Base-by-base conservation (phyloP, 2,888 invertebrate species). In the Cantharis lateralis region DNA sequence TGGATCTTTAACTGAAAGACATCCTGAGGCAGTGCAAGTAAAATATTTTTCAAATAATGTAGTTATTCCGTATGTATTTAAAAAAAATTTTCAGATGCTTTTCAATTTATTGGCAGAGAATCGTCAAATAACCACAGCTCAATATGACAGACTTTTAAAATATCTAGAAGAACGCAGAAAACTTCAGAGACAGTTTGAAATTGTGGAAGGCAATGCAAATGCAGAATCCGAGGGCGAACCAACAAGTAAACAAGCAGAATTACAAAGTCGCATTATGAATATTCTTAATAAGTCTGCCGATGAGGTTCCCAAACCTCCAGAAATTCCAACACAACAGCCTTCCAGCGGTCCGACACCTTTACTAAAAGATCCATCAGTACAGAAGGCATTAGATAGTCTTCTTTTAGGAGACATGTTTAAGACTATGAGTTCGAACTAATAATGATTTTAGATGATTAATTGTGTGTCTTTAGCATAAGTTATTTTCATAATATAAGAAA, bases 81-180 rank as follows among this genome's bases (percentile, higher is more conserved):
- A 20, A 20, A 66, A 66, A 66, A 18, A 66, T 66, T 87, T 84
- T 61, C 73, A 88, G 87, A 86, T 92, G 72, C 87, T 96, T 62
- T 87, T 98, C 2, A 95, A 95, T 76, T 91, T 96, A 85, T 88
- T 98, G 64, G 95, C 95, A 0, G 95, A 96, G 84, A 96, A 96
- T 83, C 91, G 94, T 71, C 92, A 93, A 13, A 88, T 96, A 63
- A 95, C 95, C 0, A 93, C 93, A 0, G 85, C 93, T 15, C 95
- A 96, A 86, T 96, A 95, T 81, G 95, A 96, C 82, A 92, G 93
- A 80, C 90, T 96, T 11, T 91, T 96, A 71, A 89, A 90, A 73
- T 94, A 94, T 86, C 88, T 95, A 32, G 91, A 94, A 89, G 93
- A 95, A 81, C 92, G 93, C 77, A 91, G 93, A 48, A 93, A 95